phyloP scores from a whole-genome alignment of 2,888 invertebrate genomes.

The Dryococelus australis region DNA sequence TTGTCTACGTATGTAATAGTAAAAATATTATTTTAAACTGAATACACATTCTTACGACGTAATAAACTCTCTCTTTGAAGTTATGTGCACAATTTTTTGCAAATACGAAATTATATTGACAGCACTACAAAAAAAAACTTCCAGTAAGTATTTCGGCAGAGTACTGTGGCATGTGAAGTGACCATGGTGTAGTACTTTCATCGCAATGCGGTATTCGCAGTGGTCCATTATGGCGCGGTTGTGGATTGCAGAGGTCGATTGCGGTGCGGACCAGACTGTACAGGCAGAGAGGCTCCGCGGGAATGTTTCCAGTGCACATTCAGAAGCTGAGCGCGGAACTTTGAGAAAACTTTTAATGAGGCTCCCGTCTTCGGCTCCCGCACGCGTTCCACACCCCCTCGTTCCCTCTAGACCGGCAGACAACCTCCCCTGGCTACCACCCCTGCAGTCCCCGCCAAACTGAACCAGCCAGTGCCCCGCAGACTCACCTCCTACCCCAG shows the following conservation, averaged over 20 bases:
- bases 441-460: not conserved
- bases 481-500: too few species aligned
- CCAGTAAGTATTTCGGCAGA: too few species aligned
- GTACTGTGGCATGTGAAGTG: too few species aligned
- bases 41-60: too few species aligned
- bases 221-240: not conserved
- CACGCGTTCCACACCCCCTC: not conserved
- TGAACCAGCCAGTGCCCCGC: not conserved
- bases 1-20: too few species aligned
- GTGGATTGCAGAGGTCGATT: not conserved
- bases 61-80: too few species aligned
- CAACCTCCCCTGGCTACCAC: not conserved
- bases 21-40: too few species aligned
- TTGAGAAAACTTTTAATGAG: slow-evolving; percentile 16
- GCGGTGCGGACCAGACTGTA: not conserved
- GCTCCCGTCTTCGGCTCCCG: slow-evolving; percentile 16
- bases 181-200: too few species aligned
- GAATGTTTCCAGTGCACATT: slow-evolving; percentile 16
- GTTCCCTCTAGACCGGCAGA: not conserved
- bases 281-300: not conserved
- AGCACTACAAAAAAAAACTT: too few species aligned
- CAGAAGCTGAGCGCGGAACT: slow-evolving; percentile 16
- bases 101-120: too few species aligned
- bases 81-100: too few species aligned
- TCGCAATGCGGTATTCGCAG: too few species aligned